Conservation (phyloP, 2,888 invertebrate genomes). For the Cephus rjabovi region DNA sequence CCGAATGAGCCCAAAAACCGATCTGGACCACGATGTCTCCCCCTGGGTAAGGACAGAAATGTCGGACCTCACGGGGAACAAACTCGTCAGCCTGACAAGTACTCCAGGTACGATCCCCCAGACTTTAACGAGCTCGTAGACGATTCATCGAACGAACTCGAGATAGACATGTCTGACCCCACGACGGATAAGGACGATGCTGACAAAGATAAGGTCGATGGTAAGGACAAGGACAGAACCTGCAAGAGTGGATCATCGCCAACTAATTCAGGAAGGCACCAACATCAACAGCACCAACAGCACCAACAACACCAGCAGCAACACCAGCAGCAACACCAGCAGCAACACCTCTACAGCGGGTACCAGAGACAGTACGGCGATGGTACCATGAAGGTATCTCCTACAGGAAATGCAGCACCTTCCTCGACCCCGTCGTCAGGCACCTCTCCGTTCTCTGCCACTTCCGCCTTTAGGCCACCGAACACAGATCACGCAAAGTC, state of each 20-base stretch:
- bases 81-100: slow-evolving; percentile 63
- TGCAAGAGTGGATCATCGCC: slow-evolving; percentile 48
- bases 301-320: no score
- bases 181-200: slow-evolving; percentile 75
- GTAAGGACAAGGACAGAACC: slow-evolving; percentile 68
- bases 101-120: slow-evolving; percentile 76
- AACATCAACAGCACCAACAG: slow-evolving; percentile 34
- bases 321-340: slow-evolving; percentile 43
- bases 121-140: slow-evolving; percentile 82
- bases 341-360: slow-evolving; percentile 64
- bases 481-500: slow-evolving; percentile 73
- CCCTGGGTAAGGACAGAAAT: slow-evolving; percentile 42
- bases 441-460: slow-evolving; percentile 75
- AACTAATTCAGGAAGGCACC: slow-evolving; percentile 44
- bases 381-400: slow-evolving; percentile 68
- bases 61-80: slow-evolving; percentile 27
- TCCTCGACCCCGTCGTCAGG: slow-evolving; percentile 57
- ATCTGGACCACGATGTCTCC: neutral
- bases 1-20: slow-evolving; percentile 31
- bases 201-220: slow-evolving; percentile 69
- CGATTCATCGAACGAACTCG: slow-evolving; percentile 82
- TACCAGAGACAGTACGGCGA: slow-evolving; percentile 69
- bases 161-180: slow-evolving; percentile 83
- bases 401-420: slow-evolving; percentile 33
- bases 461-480: slow-evolving; percentile 85